Percentiles rank a stretch among this genome's conserved stretches.
These are phyloP conservation scores for Eupleurogrammus muticus DNA, from an alignment of 2,797 vertebrate genomes.

Conservation along the genomic window DNA sequence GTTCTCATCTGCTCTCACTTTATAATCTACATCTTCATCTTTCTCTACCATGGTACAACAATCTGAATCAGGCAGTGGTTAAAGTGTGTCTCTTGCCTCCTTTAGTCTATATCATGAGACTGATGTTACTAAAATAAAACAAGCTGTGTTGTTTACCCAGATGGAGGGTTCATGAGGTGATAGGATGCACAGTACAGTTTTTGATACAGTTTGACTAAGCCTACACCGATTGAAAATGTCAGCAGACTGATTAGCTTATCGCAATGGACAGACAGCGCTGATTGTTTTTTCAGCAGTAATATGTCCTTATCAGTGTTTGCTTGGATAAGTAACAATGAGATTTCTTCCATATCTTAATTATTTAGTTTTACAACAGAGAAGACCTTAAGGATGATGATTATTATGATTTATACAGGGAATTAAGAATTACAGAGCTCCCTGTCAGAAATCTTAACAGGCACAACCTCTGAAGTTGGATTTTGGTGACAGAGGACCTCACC, in stretches of 20 bases:
- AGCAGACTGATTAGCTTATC: not conserved
- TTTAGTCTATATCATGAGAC: slow-evolving; percentile 16
- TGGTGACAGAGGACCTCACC: too few species aligned
- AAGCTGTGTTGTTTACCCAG: not conserved
- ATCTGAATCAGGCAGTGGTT: slow-evolving; percentile 19
- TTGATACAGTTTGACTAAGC: slow-evolving; percentile 4
- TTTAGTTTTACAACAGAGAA: not conserved
- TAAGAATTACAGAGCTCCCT: too few species aligned
- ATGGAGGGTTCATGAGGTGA: slow-evolving; percentile 8
- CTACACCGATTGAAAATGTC: too few species aligned
- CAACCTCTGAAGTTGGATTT: too few species aligned
- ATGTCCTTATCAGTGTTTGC: not conserved
- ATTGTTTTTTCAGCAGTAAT: not conserved
- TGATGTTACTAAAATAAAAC: not conserved
- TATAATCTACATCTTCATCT: slow-evolving; percentile 16
- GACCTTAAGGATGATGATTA: not conserved
- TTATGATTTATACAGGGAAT: too few species aligned
- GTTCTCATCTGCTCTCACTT: slow-evolving; percentile 16
- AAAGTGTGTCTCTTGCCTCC: slow-evolving; percentile 22
- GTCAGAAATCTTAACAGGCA: too few species aligned
- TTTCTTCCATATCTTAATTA: not conserved
- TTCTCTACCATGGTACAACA: slow-evolving; percentile 8
- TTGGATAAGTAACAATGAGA: too few species aligned
- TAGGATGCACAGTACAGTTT: slow-evolving; percentile 14
- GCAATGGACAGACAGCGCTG: not conserved